phyloP scores from a whole-genome alignment of 2,113 vertebrate species.

The Rallus limicola region DNA sequence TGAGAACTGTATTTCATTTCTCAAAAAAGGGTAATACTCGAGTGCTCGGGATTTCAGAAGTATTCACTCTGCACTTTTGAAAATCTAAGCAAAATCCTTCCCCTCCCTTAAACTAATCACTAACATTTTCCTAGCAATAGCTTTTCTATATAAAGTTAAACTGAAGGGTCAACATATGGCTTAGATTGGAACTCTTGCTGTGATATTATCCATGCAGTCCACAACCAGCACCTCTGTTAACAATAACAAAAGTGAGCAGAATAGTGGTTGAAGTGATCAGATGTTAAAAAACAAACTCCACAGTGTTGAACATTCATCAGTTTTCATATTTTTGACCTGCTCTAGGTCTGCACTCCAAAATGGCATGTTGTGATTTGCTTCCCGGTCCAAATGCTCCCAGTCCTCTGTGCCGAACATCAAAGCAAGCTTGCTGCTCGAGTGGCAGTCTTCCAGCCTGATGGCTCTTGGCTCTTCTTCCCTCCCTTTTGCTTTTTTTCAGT shows the following conservation, averaged over 20 bases:
- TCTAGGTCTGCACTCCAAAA: background rate
- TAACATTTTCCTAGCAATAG: slow-evolving; percentile 9
- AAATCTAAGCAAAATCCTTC: slow-evolving; percentile 28
- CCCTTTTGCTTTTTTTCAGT: background rate
- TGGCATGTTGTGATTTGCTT: background rate
- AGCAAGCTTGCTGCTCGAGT: background rate
- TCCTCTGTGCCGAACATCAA: background rate
- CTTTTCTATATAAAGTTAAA: background rate
- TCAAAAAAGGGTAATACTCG: slow-evolving; percentile 1
- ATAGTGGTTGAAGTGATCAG: background rate
- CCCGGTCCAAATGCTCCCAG: background rate
- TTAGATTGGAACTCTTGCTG: slow-evolving; percentile 20
- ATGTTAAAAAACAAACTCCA: background rate
- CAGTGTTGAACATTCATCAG: background rate
- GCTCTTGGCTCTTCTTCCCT: background rate
- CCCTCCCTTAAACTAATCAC: background rate
- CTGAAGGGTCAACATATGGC: slow-evolving; percentile 11
- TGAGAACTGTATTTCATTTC: background rate
- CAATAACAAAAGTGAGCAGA: slow-evolving; percentile 1
- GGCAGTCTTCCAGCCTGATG: background rate
- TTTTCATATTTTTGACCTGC: background rate
- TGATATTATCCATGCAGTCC: background rate
- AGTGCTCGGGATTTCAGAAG: slow-evolving; percentile 6
- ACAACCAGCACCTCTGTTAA: background rate
- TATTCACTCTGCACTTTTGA: slow-evolving; percentile 6